A percentile compares a stretch with the other conserved stretches of the same genome.
Evolutionary conservation across 2,888 invertebrate species (phyloP).

Genomic region (Calliscelio sp.): DNA sequence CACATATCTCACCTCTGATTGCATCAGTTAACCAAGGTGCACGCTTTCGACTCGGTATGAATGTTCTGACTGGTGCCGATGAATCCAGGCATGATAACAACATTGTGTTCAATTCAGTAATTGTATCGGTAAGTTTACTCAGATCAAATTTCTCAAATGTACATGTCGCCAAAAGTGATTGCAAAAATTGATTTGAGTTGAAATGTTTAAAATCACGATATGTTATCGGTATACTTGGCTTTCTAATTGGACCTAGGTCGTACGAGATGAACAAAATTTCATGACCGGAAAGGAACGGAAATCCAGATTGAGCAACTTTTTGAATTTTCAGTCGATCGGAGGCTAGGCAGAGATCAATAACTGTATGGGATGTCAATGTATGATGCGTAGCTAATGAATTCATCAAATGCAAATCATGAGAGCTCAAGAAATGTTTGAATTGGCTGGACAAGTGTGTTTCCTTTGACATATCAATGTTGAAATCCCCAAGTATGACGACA

Average conservation of each 20-base stretch:
- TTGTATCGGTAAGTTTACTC: neutral
- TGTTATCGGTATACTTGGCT: neutral
- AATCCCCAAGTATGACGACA: too few species aligned
- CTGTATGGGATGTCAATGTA: neutral
- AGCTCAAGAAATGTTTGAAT: too few species aligned
- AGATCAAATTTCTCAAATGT: neutral
- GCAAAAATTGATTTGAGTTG: neutral
- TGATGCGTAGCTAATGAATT: neutral
- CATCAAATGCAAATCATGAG: neutral
- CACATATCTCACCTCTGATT: too few species aligned
- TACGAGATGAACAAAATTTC: neutral
- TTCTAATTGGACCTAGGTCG: neutral
- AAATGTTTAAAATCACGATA: neutral
- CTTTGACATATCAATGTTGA: too few species aligned
- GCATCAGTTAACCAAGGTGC: too few species aligned
- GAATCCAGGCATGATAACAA: too few species aligned
- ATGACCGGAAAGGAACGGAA: neutral
- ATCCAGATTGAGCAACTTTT: neutral
- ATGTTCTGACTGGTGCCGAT: too few species aligned
- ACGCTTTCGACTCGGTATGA: too few species aligned
- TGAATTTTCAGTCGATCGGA: neutral
- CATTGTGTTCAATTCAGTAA: too few species aligned
- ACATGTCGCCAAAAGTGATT: neutral
- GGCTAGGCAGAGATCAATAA: neutral
- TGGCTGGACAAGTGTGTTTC: too few species aligned